A percentile compares a stretch with the other conserved stretches of the same genome.
These are phyloP conservation scores for Lochmaea crataegi DNA, from an alignment of 2,888 invertebrate genomes.

Conservation along the genomic window DNA sequence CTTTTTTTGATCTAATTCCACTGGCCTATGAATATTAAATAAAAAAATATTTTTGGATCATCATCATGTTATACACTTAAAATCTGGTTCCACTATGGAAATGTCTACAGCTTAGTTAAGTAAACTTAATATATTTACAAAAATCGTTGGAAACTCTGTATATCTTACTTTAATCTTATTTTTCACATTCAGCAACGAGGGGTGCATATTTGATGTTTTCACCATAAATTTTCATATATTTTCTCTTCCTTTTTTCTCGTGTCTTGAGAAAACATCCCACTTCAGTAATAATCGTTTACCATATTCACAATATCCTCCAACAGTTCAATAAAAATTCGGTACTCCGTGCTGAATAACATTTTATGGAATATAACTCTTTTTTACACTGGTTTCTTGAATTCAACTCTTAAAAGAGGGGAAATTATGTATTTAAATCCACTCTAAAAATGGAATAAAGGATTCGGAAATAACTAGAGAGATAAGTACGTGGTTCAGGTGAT, in stretches of 20 bases:
- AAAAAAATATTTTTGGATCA: no score
- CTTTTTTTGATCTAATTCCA: no score
- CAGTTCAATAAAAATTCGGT: no score
- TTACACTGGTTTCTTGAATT: no score
- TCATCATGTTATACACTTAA: no score
- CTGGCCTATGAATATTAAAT: no score
- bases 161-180: constrained; percentile 12
- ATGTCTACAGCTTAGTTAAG: constrained; percentile 2
- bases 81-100: neutral
- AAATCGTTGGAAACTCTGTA: constrained; percentile 15
- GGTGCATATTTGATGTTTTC: constrained; percentile 28
- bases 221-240: constrained; percentile 24
- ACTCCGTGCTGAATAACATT: no score
- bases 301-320: neutral
- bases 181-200: constrained; percentile 11
- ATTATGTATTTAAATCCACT: no score
- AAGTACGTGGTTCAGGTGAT: neutral
- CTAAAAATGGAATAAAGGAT: no score
- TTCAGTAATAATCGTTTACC: constrained; percentile 6
- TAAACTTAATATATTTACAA: constrained; percentile 7
- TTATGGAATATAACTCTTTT: no score
- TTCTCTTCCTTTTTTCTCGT: neutral
- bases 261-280: neutral
- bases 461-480: no score
- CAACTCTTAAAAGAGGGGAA: no score